A percentile compares a stretch with the other conserved stretches of the same genome.
phyloP scores from a whole-genome alignment of 2,888 invertebrate species.

The Leucoma salicis region DNA sequence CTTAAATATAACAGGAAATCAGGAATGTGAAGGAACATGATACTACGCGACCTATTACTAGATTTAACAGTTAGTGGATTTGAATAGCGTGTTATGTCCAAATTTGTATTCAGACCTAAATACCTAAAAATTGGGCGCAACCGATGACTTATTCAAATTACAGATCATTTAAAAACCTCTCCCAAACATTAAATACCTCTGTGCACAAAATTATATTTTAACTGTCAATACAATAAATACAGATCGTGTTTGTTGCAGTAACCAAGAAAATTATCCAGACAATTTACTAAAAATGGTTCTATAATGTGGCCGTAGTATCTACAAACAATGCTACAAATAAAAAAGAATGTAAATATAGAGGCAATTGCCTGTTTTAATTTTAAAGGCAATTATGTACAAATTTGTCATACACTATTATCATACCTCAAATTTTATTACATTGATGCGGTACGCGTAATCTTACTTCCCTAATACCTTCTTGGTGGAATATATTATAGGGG shows the following conservation, averaged over 20 bases:
- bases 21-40: slow-evolving; percentile 27
- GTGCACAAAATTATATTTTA: too few species aligned
- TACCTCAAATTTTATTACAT: slow-evolving; percentile 1
- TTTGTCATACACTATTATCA: slow-evolving; percentile 24
- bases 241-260: too few species aligned
- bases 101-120: neutral
- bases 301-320: too few species aligned
- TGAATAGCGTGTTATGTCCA: too few species aligned
- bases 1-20: neutral
- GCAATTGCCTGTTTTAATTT: slow-evolving; percentile 3
- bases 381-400: slow-evolving; percentile 16
- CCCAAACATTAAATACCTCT: too few species aligned
- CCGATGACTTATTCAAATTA: too few species aligned
- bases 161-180: too few species aligned
- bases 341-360: slow-evolving; percentile 16
- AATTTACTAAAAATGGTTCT: too few species aligned
- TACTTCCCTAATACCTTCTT: neutral
- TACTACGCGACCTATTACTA: slow-evolving; percentile 15
- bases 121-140: too few species aligned
- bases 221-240: too few species aligned
- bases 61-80: neutral
- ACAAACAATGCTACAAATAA: slow-evolving; percentile 12
- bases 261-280: too few species aligned
- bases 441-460: neutral
- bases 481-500: slow-evolving; percentile 20